A percentile compares a stretch with the other conserved stretches of the same genome.
Conservation (phyloP, 2,797 vertebrate species). For the Pteropus rufus region DNA sequence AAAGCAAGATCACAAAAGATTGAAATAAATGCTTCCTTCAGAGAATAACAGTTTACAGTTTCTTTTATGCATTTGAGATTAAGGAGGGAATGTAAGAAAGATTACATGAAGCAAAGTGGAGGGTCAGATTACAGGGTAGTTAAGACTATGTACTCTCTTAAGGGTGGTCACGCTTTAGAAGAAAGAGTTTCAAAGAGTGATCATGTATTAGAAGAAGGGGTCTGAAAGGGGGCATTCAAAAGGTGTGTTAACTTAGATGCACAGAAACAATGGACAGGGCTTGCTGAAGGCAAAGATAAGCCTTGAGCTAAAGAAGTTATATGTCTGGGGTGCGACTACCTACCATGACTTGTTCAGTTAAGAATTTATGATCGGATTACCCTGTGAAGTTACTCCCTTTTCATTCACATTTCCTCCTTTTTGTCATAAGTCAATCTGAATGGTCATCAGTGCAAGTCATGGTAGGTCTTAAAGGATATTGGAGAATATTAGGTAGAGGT, state of each 20-base stretch:
- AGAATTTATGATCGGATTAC: background rate
- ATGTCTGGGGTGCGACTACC: background rate
- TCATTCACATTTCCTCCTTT: background rate
- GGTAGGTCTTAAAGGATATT: background rate
- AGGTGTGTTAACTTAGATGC: background rate
- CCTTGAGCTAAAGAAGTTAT: background rate
- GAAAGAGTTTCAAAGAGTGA: background rate
- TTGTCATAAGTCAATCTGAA: background rate
- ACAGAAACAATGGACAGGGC: background rate
- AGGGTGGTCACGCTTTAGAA: background rate
- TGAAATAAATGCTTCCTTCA: background rate
- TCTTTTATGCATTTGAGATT: background rate
- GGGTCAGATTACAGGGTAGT: background rate
- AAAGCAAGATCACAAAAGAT: background rate
- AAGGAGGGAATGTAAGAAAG: background rate
- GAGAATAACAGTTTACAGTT: background rate
- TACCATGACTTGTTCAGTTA: background rate
- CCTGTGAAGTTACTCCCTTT: background rate
- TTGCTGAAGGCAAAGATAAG: background rate
- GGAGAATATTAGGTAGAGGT: background rate
- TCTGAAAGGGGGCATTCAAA: background rate
- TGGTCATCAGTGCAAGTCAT: too few relatives aligned
- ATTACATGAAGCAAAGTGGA: background rate
- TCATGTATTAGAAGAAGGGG: background rate
- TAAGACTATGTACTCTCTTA: background rate